Evolutionary conservation across 2,888 invertebrate genomes (phyloP).

Genomic region (Laspeyria flexula): DNA sequence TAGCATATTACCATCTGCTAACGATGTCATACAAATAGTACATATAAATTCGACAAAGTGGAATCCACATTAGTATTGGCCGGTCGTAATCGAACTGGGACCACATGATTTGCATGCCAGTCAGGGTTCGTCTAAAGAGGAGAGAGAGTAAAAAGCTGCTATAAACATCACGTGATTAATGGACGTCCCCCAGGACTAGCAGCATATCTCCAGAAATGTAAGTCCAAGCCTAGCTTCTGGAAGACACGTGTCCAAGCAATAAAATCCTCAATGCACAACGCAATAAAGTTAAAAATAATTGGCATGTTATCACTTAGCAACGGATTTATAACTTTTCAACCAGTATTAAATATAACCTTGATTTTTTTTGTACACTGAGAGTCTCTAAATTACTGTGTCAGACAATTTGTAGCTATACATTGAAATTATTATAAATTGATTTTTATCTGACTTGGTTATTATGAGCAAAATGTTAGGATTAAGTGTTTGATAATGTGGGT

Average conservation of each 20-base stretch:
- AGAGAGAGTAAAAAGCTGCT: too few relatives aligned
- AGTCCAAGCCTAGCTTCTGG: neutral
- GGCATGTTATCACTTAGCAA: slow-evolving; percentile 39
- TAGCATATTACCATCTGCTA: too few relatives aligned
- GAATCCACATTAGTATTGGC: too few relatives aligned
- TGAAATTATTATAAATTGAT: slow-evolving; percentile 53
- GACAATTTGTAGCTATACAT: slow-evolving; percentile 27
- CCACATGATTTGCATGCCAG: too few relatives aligned
- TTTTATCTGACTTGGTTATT: slow-evolving; percentile 30
- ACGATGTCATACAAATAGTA: too few relatives aligned
- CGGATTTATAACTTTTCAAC: slow-evolving; percentile 46
- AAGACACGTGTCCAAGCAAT: neutral
- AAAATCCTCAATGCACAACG: slow-evolving; percentile 3
- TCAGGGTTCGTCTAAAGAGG: too few relatives aligned
- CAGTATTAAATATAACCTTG: slow-evolving; percentile 38
- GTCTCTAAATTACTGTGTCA: slow-evolving; percentile 43
- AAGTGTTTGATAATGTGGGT: neutral
- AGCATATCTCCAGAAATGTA: too few relatives aligned
- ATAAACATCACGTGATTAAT: too few relatives aligned
- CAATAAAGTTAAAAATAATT: slow-evolving; percentile 15
- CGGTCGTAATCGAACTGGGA: too few relatives aligned
- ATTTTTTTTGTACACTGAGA: slow-evolving; percentile 42
- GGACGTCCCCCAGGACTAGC: too few relatives aligned
- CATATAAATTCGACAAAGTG: too few relatives aligned
- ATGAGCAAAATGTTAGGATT: slow-evolving; percentile 2